A percentile compares a stretch with the other conserved stretches of the same genome.
phyloP scores from a whole-genome alignment of 2,888 invertebrate species.

The Sesamia inferens region DNA sequence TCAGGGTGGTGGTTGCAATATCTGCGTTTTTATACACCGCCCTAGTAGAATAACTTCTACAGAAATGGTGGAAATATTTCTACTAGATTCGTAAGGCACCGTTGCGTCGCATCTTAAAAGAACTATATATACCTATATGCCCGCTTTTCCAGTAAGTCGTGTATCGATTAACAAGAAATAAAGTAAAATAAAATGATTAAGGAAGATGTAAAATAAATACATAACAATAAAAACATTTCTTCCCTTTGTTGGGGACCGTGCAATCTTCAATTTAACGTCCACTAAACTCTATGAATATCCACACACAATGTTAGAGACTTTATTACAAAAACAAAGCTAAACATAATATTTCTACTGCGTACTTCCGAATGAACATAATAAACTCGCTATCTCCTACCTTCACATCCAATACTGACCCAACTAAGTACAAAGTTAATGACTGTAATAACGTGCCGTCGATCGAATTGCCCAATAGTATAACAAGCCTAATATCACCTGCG shows the following conservation, averaged over 20 bases:
- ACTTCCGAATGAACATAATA: conserved; percentile 40
- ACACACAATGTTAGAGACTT: neutral
- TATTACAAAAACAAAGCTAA: conserved; percentile 34
- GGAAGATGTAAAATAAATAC: neutral
- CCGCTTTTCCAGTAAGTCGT: neutral
- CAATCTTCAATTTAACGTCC: conserved; percentile 17
- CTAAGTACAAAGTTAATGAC: conserved; percentile 53
- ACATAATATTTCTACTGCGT: conserved; percentile 42
- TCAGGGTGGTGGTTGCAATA: no score
- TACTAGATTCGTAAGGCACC: no score
- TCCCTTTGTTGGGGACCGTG: neutral
- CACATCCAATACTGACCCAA: conserved; percentile 25
- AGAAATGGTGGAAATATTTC: no score
- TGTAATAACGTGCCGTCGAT: conserved; percentile 30
- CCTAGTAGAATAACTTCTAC: neutral
- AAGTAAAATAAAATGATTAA: neutral
- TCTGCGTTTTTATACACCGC: no score
- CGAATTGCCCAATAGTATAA: conserved; percentile 33
- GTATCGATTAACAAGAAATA: neutral
- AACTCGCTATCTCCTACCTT: conserved; percentile 39
- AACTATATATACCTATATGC: no score
- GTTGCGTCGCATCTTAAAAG: no score
- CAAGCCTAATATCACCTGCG: conserved; percentile 24
- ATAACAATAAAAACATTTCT: neutral
- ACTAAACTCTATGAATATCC: conserved; percentile 18